Evolutionary conservation across 1,140 invertebrate species (phyloP).

Genomic region (Phortica variegata): DNA sequence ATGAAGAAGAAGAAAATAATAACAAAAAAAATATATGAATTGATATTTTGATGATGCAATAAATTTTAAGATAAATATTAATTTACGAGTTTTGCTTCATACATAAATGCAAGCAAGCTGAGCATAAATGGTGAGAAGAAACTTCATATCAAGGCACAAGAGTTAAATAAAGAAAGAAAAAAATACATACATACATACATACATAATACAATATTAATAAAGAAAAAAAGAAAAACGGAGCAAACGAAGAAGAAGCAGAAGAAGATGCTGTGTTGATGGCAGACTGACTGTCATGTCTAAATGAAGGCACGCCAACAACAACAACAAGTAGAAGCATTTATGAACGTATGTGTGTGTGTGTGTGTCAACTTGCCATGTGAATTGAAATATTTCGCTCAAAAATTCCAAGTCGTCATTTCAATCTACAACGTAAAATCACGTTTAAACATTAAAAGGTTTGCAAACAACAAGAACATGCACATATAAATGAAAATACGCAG

Average conservation of each 20-base stretch:
- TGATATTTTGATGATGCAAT: slow-evolving; percentile 47
- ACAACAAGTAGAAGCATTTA: too few species aligned
- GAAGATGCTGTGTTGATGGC: neutral
- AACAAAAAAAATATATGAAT: too few species aligned
- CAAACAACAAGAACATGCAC: neutral
- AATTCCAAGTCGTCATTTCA: too few species aligned
- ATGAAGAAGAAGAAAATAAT: slow-evolving; percentile 41
- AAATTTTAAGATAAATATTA: slow-evolving; percentile 48
- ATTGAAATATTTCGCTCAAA: too few species aligned
- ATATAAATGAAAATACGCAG: neutral
- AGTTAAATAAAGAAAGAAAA: too few species aligned
- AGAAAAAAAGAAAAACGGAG: too few species aligned
- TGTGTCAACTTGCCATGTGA: too few species aligned
- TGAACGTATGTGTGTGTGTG: too few species aligned
- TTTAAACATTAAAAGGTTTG: slow-evolving; percentile 15
- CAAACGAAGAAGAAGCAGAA: neutral
- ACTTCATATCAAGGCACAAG: neutral
- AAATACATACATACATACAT: too few species aligned
- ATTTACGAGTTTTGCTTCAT: slow-evolving; percentile 46
- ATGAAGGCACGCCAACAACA: too few species aligned
- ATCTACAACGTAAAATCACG: neutral
- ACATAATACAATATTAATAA: too few species aligned
- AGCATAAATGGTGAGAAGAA: neutral
- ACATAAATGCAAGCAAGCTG: neutral
- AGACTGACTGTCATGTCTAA: too few species aligned